Evolutionary conservation across 2,888 invertebrate genomes (phyloP).

Genomic region (Drosophila cognata): DNA sequence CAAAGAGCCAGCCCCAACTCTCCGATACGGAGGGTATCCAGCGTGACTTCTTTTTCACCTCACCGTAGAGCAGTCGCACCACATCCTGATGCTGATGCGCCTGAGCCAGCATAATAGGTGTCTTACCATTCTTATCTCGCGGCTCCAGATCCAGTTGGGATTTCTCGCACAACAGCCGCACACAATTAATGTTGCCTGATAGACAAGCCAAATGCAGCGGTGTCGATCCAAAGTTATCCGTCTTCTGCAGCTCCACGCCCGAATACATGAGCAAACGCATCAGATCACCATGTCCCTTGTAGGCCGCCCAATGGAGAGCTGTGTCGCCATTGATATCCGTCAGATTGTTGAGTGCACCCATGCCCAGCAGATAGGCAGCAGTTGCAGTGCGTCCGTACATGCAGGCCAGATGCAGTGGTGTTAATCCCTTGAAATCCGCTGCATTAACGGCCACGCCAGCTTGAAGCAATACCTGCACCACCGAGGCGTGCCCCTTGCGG

Average conservation of each 20-base stretch:
- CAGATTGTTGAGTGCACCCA: constrained; percentile 93
- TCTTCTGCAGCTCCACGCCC: constrained; percentile 94
- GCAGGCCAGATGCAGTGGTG: constrained; percentile 95
- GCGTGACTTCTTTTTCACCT: constrained; percentile 92
- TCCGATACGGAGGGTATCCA: constrained; percentile 95
- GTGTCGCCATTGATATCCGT: constrained; percentile 97
- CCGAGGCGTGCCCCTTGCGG: constrained; percentile 95
- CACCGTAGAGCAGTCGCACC: constrained; percentile 91
- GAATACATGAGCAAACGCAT: constrained; percentile 95
- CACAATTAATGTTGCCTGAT: constrained; percentile 94
- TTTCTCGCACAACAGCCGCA: constrained; percentile 95
- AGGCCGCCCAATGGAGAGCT: constrained; percentile 97
- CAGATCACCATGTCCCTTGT: constrained; percentile 95
- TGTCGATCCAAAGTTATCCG: constrained; percentile 96
- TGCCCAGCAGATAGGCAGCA: constrained; percentile 95
- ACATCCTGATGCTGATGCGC: constrained; percentile 95
- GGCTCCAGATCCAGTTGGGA: constrained; percentile 94
- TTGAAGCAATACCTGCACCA: constrained; percentile 91
- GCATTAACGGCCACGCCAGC: constrained; percentile 95
- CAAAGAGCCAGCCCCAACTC: constrained; percentile 95
- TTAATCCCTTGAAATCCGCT: constrained; percentile 93
- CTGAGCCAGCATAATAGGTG: constrained; percentile 94
- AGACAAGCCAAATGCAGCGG: constrained; percentile 95
- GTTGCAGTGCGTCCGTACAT: constrained; percentile 97
- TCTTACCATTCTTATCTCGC: constrained; percentile 96